These are phyloP conservation scores for Halocaridina rubra DNA, from an alignment of 2,888 invertebrate species.

Conservation along the genomic window DNA sequence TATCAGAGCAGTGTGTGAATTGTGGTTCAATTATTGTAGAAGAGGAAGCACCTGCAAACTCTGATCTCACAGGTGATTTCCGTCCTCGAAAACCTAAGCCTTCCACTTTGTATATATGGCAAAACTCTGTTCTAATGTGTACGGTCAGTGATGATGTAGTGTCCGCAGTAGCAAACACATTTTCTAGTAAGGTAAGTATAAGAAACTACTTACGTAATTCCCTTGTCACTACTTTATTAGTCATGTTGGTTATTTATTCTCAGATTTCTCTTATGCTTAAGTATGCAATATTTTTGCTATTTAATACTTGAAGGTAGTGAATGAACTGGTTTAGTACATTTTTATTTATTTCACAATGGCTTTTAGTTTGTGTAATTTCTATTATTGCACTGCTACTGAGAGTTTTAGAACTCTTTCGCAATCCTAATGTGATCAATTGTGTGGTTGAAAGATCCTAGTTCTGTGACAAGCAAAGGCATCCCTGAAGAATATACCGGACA, in stretches of 20 bases:
- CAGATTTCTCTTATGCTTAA: background rate
- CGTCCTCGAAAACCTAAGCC: slow-evolving; percentile 31
- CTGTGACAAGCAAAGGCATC: too few relatives aligned
- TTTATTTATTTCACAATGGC: too few relatives aligned
- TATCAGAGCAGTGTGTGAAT: background rate
- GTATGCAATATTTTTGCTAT: too few relatives aligned
- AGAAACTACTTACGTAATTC: background rate
- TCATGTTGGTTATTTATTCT: background rate
- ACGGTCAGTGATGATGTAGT: slow-evolving; percentile 36
- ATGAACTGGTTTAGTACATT: too few relatives aligned
- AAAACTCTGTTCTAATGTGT: slow-evolving; percentile 26
- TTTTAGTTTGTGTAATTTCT: too few relatives aligned
- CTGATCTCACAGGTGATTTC: slow-evolving; percentile 33
- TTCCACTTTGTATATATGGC: slow-evolving; percentile 3
- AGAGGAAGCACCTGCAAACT: background rate
- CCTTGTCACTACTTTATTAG: background rate
- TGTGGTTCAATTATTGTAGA: slow-evolving; percentile 6
- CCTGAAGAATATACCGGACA: too few relatives aligned
- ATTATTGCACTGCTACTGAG: too few relatives aligned
- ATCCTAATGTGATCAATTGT: too few relatives aligned
- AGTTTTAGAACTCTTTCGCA: too few relatives aligned
- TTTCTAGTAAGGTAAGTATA: slow-evolving; percentile 27
- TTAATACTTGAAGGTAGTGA: too few relatives aligned
- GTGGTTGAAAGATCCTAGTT: too few relatives aligned
- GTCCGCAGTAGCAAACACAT: slow-evolving; percentile 6